Evolutionary conservation across 2,113 vertebrate species (phyloP), one percentile per base, ranked within the genome.

Genomic region (Anthoscopus minutus): DNA sequence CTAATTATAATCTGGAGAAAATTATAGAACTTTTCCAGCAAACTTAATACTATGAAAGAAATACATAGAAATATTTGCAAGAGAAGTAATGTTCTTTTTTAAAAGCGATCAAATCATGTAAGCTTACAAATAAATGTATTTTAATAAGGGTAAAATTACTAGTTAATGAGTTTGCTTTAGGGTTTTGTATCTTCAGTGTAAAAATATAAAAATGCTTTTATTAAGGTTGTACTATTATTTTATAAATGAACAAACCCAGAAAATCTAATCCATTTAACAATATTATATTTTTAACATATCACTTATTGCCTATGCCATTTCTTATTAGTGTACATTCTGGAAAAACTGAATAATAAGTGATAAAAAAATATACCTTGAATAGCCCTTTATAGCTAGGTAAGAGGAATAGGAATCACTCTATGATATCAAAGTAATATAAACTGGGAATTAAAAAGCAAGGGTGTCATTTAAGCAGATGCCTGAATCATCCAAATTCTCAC

Each of bases 91-190:
- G 97, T 97, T 97, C 92, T 97, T 97, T 96, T 96, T 96, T 94
- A 35, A 95, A 98, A 98, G 95, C 80, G 81, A 98, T 98, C 98
- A 98, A 98, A 98, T 98, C 97, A 97, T 93, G 97, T 97, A 98
- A 98, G 98, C 98, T 97, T 98, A 98, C 97, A 98, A 98, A 98
- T 98, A 98, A 98, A 98, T 98, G 98, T 98, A 98, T 98, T 98
- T 98, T 98, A 98, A 98, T 98, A 98, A 98, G 98, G 96, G 95
- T 92, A 98, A 98, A 98, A 98, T 98, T 98, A 98, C 98, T 98
- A 98, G 98, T 98, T 98, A 98, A 98, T 98, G 98, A 98, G 97
- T 98, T 98, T 98, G 98, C 98, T 98, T 98, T 98, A 97, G 98
- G 98, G 98, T 98, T 98, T 98, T 98, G 96, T 94, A 97, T 98